Conservation (phyloP, 2,888 invertebrate species). For the Pristionchus japonicus region DNA sequence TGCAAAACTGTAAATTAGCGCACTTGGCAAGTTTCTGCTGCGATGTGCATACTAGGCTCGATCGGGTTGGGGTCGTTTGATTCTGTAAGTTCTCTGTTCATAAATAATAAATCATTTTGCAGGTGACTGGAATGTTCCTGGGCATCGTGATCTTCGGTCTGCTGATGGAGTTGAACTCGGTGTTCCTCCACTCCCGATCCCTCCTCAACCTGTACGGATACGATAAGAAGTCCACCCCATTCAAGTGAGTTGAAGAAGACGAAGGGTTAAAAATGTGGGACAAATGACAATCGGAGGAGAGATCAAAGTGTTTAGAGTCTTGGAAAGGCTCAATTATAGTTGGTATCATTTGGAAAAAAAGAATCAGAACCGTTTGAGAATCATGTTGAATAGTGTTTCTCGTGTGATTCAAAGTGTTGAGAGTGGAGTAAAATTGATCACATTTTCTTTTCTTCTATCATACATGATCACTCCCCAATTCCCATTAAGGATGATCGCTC, state of each 20-base stretch:
- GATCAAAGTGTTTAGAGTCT: no score
- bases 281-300: no score
- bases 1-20: neutral
- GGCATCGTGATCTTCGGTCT: conserved; percentile 72
- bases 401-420: neutral
- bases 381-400: neutral
- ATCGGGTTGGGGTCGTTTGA: neutral
- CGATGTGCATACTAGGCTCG: neutral
- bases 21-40: neutral
- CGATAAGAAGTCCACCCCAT: conserved; percentile 32
- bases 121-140: conserved; percentile 56
- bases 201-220: conserved; percentile 56
- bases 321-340: no score
- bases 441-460: no score
- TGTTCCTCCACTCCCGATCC: conserved; percentile 67
- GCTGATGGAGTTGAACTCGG: conserved; percentile 74
- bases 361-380: neutral
- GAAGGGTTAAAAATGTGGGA: no score
- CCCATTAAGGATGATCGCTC: conserved; percentile 62
- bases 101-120: neutral
- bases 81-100: neutral
- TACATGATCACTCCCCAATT: no score
- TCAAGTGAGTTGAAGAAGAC: conserved; percentile 41
- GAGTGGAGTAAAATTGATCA: neutral
- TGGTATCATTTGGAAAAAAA: no score